A percentile compares a stretch with the other conserved stretches of the same genome.
These are phyloP conservation scores for Cossypha heuglini DNA, from an alignment of 2,797 vertebrate species.

Conservation along the genomic window DNA sequence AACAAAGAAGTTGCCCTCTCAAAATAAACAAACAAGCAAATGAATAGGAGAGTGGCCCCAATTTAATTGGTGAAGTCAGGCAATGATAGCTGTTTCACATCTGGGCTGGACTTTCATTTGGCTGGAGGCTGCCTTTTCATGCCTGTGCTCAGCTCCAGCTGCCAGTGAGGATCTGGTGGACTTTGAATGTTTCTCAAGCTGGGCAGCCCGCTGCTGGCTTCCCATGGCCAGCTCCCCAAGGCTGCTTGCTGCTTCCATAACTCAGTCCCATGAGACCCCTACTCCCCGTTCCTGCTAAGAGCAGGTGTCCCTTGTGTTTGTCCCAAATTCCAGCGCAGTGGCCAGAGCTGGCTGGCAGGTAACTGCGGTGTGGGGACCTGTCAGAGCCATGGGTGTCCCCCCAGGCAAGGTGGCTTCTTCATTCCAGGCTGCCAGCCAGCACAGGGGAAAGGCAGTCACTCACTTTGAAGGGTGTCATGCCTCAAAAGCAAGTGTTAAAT, in stretches of 20 bases:
- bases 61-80: neutral
- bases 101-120: neutral
- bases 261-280: rapidly evolving
- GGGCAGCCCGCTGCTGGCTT: neutral
- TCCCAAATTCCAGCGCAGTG: neutral
- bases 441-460: neutral
- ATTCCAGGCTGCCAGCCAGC: neutral
- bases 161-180: neutral
- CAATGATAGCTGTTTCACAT: neutral
- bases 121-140: neutral
- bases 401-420: neutral
- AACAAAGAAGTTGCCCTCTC: slow-evolving; percentile 20
- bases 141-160: neutral
- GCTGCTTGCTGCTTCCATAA: neutral
- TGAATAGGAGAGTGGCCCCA: neutral
- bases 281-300: neutral
- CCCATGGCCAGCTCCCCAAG: rapidly evolving
- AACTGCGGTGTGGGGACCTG: neutral
- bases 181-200: neutral
- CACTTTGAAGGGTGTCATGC: slow-evolving; percentile 1
- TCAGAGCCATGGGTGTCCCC: neutral
- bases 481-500: neutral
- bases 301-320: neutral
- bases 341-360: neutral
- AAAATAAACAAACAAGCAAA: slow-evolving; percentile 35